Evolutionary conservation across 1,140 invertebrate genomes (phyloP).

Genomic region (Leguminivora glycinivorella): DNA sequence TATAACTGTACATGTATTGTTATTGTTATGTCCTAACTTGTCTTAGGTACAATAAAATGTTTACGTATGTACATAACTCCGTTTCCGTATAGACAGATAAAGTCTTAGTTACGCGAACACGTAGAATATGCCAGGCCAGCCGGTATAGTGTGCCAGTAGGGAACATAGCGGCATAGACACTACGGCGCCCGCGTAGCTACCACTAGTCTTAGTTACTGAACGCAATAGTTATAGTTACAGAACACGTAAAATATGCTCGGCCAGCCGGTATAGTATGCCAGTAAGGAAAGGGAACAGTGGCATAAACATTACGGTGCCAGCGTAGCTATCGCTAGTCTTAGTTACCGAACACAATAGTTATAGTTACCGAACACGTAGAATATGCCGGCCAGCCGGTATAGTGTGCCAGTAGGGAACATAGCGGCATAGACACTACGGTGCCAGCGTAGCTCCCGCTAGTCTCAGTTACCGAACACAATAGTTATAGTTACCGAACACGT

Average conservation of each 20-base stretch:
- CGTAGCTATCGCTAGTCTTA: conserved; percentile 91
- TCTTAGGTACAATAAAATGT: too few relatives aligned
- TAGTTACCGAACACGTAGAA: conserved; percentile 92
- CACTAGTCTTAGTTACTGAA: conserved; percentile 79
- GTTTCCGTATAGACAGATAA: too few relatives aligned
- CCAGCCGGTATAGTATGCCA: conserved; percentile 89
- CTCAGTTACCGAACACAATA: too few relatives aligned
- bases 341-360: too few relatives aligned
- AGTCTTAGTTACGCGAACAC: too few relatives aligned
- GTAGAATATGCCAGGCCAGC: conserved; percentile 89
- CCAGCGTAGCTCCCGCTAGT: conserved; percentile 91
- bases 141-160: conserved; percentile 84
- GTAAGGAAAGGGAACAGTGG: conserved; percentile 85
- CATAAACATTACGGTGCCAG: conserved; percentile 90
- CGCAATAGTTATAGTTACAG: conserved; percentile 80
- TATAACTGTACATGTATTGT: too few relatives aligned
- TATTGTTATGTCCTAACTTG: too few relatives aligned
- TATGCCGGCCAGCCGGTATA: conserved; percentile 89
- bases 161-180: conserved; percentile 88
- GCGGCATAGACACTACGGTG: conserved; percentile 88
- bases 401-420: conserved; percentile 86
- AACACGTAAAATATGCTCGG: conserved; percentile 93
- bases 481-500: conserved; percentile 86
- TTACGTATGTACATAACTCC: too few relatives aligned
- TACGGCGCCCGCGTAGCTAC: conserved; percentile 90